Base-by-base conservation (phyloP, 2,888 invertebrate species). In the Ochropleura leucogaster region DNA sequence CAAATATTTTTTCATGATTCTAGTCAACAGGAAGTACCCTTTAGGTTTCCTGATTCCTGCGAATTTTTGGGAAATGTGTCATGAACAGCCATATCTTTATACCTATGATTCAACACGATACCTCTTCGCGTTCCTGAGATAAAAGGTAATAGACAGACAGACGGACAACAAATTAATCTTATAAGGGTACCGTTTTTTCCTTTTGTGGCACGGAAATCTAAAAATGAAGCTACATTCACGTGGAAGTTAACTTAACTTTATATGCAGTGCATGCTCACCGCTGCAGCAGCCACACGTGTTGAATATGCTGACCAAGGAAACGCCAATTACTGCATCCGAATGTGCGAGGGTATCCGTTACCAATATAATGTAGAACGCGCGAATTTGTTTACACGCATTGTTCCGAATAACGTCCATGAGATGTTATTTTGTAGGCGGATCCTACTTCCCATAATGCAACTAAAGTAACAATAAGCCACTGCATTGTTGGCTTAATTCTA, bases 321-420 rank as follows among this genome's bases (percentile, higher is more conserved):
- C 77, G 44, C 77, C 77, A 85, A 88, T 79, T 81, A 80, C 77
- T 85, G 80, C 80, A 80, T 87, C 79, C 80, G 76, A 81, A 80
- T 79, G 14, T 68, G 62, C 65, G 30, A 72, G 81, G 76, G 75
- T 83, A 87, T 88, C 87, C 82, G 84, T 77, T 85, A 84, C 79
- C 73, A 76, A 79, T 76, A 78, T 82, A 83, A 81, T 87, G 74
- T 83, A 63, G 72, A 78, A 77, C 69, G 40, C 73, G 76, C 68
- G 68, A 76, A 66, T 85, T 88, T 85, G 88, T 88, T 88, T 88
- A 82, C 85, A 70, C 72, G 66, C 66, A 65, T 20, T 63, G 69
- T 77, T 80, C 80, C 68, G 69, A 83, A 82, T 82, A 83, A 85
- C 73, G 82, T 69, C 87, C 86, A 80, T 90, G 85, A 85, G 69